phyloP scores from a whole-genome alignment of 1,140 invertebrate genomes.

The Chironomus tepperi region DNA sequence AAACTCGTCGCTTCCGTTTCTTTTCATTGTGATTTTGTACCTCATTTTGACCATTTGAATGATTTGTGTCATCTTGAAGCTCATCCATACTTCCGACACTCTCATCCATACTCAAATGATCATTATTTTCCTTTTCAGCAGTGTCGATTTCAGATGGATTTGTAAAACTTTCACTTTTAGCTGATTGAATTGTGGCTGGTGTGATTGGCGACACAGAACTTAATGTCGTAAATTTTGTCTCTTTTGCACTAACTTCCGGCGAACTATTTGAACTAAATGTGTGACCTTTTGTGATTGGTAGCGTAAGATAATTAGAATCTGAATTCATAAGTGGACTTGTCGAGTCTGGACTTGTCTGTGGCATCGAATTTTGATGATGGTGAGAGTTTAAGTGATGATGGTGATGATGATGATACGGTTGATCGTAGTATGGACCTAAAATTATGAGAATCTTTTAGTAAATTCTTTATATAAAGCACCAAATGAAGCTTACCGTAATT shows the following conservation, averaged over 20 bases:
- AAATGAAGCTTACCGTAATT: not conserved
- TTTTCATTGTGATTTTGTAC: not conserved
- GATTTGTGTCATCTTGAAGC: not conserved
- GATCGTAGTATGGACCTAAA: not conserved
- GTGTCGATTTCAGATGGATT: not conserved
- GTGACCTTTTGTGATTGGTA: not conserved
- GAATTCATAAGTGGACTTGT: not conserved
- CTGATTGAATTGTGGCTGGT: not conserved
- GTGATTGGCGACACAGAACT: not conserved
- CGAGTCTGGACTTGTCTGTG: not conserved
- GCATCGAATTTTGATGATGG: not conserved
- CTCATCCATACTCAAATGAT: slow-evolving; percentile 16
- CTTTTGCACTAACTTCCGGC: not conserved
- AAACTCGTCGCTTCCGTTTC: not conserved
- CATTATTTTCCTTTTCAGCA: not conserved
- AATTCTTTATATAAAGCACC: not conserved
- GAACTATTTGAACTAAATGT: not conserved
- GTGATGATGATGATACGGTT: not conserved
- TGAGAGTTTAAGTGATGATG: not conserved
- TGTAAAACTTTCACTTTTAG: not conserved
- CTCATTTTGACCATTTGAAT: not conserved
- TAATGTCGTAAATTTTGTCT: not conserved
- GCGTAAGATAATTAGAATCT: not conserved
- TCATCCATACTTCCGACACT: not conserved
- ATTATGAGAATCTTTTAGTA: not conserved